A percentile compares a stretch with the other conserved stretches of the same genome.
Conservation (phyloP, 1,140 invertebrate genomes). For the Platyura marginata region DNA sequence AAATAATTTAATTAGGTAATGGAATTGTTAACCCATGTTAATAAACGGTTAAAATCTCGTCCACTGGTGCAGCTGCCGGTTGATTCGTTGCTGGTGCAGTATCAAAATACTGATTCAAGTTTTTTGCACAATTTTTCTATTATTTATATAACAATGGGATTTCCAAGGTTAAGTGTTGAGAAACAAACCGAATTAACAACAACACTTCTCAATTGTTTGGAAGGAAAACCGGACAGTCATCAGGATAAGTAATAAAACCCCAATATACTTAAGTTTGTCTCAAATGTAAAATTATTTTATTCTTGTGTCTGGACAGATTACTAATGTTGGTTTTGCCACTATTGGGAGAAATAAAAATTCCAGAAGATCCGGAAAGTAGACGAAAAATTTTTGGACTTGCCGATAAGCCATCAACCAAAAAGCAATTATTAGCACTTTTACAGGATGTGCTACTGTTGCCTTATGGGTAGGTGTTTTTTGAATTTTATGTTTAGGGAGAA, state of each 20-base stretch:
- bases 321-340: slow-evolving; percentile 64
- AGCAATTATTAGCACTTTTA: slow-evolving; percentile 55
- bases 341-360: slow-evolving; percentile 48
- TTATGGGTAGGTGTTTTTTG: no score
- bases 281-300: slow-evolving; percentile 4
- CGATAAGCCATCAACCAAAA: slow-evolving; percentile 25
- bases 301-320: slow-evolving; percentile 34
- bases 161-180: slow-evolving; percentile 52
- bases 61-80: slow-evolving; percentile 71
- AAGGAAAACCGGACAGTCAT: slow-evolving; percentile 64
- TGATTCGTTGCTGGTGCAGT: slow-evolving; percentile 63
- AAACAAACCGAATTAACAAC: slow-evolving; percentile 62
- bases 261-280: slow-evolving; percentile 2
- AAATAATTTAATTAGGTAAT: slow-evolving; percentile 48
- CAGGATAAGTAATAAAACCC: slow-evolving; percentile 53
- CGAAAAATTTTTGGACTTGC: slow-evolving; percentile 35
- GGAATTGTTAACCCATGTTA: slow-evolving; percentile 85
- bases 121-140: slow-evolving; percentile 77
- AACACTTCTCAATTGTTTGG: slow-evolving; percentile 53
- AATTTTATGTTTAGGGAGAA: no score
- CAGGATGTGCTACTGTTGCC: slow-evolving; percentile 69
- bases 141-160: slow-evolving; percentile 86
- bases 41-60: slow-evolving; percentile 70
- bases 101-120: slow-evolving; percentile 43
- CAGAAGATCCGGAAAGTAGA: slow-evolving; percentile 40